Evolutionary conservation across 2,797 vertebrate genomes (phyloP), one percentile per base, ranked within the genome.

Genomic region (Syndactyla subalaris): DNA sequence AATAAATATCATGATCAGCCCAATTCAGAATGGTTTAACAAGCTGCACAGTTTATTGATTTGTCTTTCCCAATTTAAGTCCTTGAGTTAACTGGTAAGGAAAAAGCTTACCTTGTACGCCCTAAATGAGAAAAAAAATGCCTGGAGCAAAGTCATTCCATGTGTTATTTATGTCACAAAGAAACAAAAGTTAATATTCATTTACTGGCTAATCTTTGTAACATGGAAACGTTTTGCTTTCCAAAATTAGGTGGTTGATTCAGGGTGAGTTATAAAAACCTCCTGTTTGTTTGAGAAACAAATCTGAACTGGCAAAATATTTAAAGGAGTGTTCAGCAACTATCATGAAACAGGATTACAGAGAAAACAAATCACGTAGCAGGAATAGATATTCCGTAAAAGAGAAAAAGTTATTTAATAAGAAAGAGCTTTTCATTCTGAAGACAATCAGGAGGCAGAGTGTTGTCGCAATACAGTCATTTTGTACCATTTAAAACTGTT

Each of bases 271-370:
- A 89, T 79, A 93, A 96, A 95, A 97, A 88, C 51, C 65, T 87
- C 57, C 41, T 91, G 81, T 76, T 95, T 86, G 61, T 93, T 92
- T 92, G 78, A 93, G 97, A 94, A 92, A 95, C 68, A 84, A 95
- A 97, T 89, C 63, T 91, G 54, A 89, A 87, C 95, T 62, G 38
- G 91, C 45, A 96, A 85, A 97, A 90, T 75, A 93, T 75, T 89
- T 68, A 67, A 88, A 88, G 38, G 29, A 12, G 49, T 63, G 72
- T 97, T 97, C 92, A 92, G 75, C 34, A 91, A 71, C 46, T 71
- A 84, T 72, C 91, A 94, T 54, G 54, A 92, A 93, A 94, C 9
- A 86, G 39, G n/a, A 80, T 85, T 76, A 83, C 76, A 92, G 75
- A 65, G 85, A 87, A 95, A 94, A 95, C 55, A 91, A 91, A 85